Evolutionary conservation across 2,888 invertebrate species (phyloP).

Genomic region (Heliconius ethilla): DNA sequence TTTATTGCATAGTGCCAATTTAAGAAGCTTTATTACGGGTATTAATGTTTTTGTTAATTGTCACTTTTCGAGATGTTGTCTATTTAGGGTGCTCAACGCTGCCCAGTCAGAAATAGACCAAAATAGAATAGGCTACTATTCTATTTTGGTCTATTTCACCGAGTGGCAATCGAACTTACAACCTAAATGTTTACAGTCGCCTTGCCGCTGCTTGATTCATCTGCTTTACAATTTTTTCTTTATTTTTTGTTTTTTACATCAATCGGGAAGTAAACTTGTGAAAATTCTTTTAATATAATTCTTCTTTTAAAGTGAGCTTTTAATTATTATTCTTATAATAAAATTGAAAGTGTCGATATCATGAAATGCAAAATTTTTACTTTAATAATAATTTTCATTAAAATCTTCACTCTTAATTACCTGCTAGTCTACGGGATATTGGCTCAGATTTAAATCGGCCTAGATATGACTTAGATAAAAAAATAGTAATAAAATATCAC

Average conservation of each 20-base stretch:
- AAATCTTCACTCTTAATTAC: slow-evolving; percentile 58
- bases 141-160: no score
- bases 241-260: neutral
- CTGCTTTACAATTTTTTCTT: no score
- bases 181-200: no score
- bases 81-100: neutral
- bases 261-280: neutral
- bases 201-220: no score
- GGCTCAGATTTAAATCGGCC: slow-evolving; percentile 28
- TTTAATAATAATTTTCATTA: slow-evolving; percentile 60
- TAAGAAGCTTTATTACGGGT: neutral
- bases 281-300: neutral
- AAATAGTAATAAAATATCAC: neutral
- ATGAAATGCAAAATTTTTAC: slow-evolving; percentile 30
- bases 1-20: slow-evolving; percentile 11
- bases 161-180: no score
- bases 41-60: neutral
- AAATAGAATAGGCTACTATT: no score
- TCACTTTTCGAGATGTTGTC: no score
- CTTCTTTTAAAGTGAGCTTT: neutral
- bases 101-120: no score
- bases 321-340: neutral
- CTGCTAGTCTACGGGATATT: slow-evolving; percentile 43
- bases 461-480: slow-evolving; percentile 43
- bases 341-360: slow-evolving; percentile 11